Evolutionary conservation across 2,113 vertebrate species (phyloP).

Genomic region (Oryzias javanicus): DNA sequence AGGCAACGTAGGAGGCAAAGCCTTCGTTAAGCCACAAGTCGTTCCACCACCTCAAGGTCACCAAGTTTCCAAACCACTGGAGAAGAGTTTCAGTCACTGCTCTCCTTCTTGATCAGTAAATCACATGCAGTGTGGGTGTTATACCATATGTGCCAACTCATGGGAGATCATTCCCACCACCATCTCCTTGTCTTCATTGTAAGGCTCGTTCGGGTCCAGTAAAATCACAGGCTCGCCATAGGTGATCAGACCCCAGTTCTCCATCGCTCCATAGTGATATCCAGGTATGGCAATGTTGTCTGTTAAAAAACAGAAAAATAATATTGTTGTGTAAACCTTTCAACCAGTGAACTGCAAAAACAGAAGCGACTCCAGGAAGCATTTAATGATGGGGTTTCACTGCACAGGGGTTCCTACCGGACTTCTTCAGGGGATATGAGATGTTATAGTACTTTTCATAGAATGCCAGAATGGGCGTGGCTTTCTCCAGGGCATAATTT

Average conservation of each 20-base stretch:
- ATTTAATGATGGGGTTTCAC: background rate
- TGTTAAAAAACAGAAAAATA: constrained; percentile 38
- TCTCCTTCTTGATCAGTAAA: background rate
- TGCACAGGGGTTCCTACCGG: constrained; percentile 72
- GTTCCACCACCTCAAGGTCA: constrained; percentile 90
- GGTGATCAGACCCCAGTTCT: constrained; percentile 97
- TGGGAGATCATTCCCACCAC: constrained; percentile 85
- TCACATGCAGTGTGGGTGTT: background rate
- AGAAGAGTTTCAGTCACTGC: constrained; percentile 11
- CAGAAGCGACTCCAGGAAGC: background rate
- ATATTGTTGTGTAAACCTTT: background rate
- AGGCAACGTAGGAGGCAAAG: constrained; percentile 88
- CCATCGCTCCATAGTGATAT: constrained; percentile 90
- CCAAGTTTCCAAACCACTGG: constrained; percentile 94
- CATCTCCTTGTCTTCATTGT: constrained; percentile 85
- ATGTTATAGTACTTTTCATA: constrained; percentile 78
- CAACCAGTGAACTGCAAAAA: background rate
- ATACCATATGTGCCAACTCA: constrained; percentile 93
- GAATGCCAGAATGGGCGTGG: constrained; percentile 81
- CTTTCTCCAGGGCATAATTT: constrained; percentile 74
- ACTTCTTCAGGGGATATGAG: constrained; percentile 83
- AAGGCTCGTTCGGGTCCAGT: constrained; percentile 69
- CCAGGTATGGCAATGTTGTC: constrained; percentile 91
- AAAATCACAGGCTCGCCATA: constrained; percentile 88
- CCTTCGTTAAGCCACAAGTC: constrained; percentile 94